Base-by-base conservation (phyloP, 2,113 vertebrate genomes). In the Promerops cafer region DNA sequence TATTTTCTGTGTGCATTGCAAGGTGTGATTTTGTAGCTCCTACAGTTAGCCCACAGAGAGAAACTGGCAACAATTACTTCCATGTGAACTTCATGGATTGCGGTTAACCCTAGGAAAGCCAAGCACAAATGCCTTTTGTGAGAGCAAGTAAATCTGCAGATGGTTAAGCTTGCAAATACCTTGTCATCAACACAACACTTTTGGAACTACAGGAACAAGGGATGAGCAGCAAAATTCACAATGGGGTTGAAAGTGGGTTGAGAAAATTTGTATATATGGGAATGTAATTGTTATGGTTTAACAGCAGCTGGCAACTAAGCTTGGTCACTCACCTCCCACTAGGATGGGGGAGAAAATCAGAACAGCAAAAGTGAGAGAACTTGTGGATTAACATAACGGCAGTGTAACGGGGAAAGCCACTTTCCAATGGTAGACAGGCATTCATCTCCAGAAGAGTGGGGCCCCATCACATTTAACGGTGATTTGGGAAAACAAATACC, bases 221-320 rank as follows among this genome's bases (percentile, higher is more conserved):
- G 6, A 35, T 33, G 13, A 87, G 15, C 27, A 78, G 3, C 30
- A 49, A 28, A 33, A 56, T 20, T 19, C 9, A 40, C n/a, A 56
- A 5, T 26, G 23, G 10, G 3, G 7, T 44, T 21, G 17, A 56
- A 82, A 42, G 3, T 4, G 3, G 3, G 1, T 16, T 56, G 33
- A 57, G 28, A 72, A 87, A 76, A 72, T 16, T 21, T 23, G 37
- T 71, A 56, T n/a, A 22, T 19, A 3, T 37, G 35, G 20, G 18
- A 76, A 59, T 8, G 9, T 13, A 71, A 72, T 5, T 47, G 14
- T 53, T 61, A 26, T 19, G 5, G 7, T 47, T 89, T 35, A 40
- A 12, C 18, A 45, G 27, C 47, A 47, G 16, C 24, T 40, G 20
- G 45, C 24, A 40, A 6, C 61, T 47, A 22, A 68, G 5, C 16